These are phyloP conservation scores for Myiagra hebetior DNA, from an alignment of 2,113 vertebrate species.

Conservation along the genomic window DNA sequence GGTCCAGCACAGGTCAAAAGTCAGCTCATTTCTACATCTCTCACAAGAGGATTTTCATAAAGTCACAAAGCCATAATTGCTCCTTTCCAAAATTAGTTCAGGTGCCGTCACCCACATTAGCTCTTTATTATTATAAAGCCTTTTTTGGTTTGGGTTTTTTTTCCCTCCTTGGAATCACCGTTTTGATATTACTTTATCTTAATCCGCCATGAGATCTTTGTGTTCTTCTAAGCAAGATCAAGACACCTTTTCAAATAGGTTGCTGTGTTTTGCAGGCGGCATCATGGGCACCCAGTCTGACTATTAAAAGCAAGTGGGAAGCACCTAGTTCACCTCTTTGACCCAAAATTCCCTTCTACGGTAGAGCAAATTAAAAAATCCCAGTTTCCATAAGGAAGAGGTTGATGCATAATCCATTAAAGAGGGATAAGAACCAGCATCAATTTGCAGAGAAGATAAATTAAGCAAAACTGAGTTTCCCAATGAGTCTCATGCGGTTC, in stretches of 20 bases:
- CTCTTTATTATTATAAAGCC: neutral
- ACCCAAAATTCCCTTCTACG: neutral
- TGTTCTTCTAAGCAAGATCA: neutral
- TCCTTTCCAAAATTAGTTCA: neutral
- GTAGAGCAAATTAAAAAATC: neutral
- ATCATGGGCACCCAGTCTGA: neutral
- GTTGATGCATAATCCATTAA: neutral
- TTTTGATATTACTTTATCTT: neutral
- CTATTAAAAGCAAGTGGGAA: neutral
- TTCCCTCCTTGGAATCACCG: neutral
- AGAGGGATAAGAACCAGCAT: neutral
- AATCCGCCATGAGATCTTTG: neutral
- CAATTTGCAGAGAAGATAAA: neutral
- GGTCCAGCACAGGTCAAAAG: neutral
- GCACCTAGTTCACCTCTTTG: neutral
- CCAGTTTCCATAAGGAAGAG: neutral
- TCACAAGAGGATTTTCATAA: neutral
- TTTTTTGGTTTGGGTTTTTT: fast-evolving
- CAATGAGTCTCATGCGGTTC: neutral
- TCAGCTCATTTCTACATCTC: neutral
- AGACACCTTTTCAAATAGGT: neutral
- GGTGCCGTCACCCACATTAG: neutral
- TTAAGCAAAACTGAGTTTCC: neutral
- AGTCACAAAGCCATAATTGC: neutral
- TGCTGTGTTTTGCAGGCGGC: neutral